phyloP scores from a whole-genome alignment of 2,888 invertebrate species.

The Mimumesa dahlbomi region DNA sequence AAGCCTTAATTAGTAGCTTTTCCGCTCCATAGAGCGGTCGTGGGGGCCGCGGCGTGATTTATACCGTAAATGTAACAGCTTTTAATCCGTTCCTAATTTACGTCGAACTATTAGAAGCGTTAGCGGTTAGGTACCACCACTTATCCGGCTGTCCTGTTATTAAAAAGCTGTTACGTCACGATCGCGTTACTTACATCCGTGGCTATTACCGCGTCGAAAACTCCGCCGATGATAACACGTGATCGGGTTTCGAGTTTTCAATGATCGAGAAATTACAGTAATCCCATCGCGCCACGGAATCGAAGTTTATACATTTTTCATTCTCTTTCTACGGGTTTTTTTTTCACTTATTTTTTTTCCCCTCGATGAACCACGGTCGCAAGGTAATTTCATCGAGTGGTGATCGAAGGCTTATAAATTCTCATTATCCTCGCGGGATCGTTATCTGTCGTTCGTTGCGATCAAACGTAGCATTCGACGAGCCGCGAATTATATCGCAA shows the following conservation, averaged over 20 bases:
- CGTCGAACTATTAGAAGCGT: slow-evolving; percentile 35
- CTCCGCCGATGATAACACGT: slow-evolving; percentile 17
- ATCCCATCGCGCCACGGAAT: slow-evolving; percentile 9
- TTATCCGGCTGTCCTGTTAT: slow-evolving; percentile 33
- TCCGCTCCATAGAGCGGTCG: slow-evolving; percentile 3
- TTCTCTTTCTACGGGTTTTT: background rate
- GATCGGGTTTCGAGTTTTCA: slow-evolving; percentile 28
- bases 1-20: slow-evolving; percentile 49
- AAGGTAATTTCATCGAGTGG: slow-evolving; percentile 12
- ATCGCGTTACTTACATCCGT: slow-evolving; percentile 1
- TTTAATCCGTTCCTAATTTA: slow-evolving; percentile 59
- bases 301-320: slow-evolving; percentile 22
- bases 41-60: slow-evolving; percentile 39
- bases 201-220: slow-evolving; percentile 25
- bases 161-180: slow-evolving; percentile 50
- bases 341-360: too few relatives aligned
- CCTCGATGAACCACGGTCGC: background rate
- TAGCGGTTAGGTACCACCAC: slow-evolving; percentile 28
- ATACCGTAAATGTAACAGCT: slow-evolving; percentile 45
- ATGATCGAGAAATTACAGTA: slow-evolving; percentile 44
- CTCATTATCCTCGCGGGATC: slow-evolving; percentile 24
- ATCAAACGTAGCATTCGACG: slow-evolving; percentile 14
- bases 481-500: slow-evolving; percentile 48
- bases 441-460: background rate
- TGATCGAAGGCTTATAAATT: slow-evolving; percentile 46